A percentile compares a stretch with the other conserved stretches of the same genome.
phyloP scores from a whole-genome alignment of 2,113 vertebrate species.

The Dipodomys spectabilis region DNA sequence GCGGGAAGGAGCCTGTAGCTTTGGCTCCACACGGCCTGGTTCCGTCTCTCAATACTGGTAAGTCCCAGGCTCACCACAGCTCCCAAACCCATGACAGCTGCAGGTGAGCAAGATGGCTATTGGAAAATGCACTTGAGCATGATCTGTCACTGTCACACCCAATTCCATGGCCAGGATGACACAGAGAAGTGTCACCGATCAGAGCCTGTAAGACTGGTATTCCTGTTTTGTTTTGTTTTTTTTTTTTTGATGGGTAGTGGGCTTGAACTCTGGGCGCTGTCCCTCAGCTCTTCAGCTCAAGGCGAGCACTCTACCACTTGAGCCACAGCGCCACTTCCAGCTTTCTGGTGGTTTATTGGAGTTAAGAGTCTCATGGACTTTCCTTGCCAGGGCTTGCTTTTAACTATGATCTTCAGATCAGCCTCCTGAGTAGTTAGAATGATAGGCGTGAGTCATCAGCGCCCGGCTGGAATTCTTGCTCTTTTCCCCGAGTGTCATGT shows the following conservation, averaged over 20 bases:
- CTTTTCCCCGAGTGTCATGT: fast-evolving
- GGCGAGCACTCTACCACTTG: too few relatives aligned
- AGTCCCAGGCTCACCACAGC: background rate
- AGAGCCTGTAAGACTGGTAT: background rate
- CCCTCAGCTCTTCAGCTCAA: too few relatives aligned
- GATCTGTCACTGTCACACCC: too few relatives aligned
- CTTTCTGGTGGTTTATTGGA: too few relatives aligned
- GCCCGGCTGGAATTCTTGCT: background rate
- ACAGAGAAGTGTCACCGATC: background rate
- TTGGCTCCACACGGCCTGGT: fast-evolving
- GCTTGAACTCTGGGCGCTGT: too few relatives aligned
- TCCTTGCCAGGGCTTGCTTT: too few relatives aligned
- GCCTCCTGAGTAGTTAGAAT: too few relatives aligned
- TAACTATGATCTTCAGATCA: too few relatives aligned
- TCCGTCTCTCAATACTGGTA: background rate
- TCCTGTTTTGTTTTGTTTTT: background rate
- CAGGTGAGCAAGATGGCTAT: too few relatives aligned
- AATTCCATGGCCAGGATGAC: background rate
- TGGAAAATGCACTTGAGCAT: background rate
- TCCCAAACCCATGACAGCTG: background rate
- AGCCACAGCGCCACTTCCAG: too few relatives aligned
- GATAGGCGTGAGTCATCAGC: background rate
- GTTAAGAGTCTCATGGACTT: too few relatives aligned
- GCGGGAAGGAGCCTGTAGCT: background rate
- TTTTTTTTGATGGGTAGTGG: too few relatives aligned